Percentiles rank a stretch among this genome's conserved stretches.
These are phyloP conservation scores for Vidua macroura DNA, from an alignment of 2,113 vertebrate genomes.

Conservation along the genomic window DNA sequence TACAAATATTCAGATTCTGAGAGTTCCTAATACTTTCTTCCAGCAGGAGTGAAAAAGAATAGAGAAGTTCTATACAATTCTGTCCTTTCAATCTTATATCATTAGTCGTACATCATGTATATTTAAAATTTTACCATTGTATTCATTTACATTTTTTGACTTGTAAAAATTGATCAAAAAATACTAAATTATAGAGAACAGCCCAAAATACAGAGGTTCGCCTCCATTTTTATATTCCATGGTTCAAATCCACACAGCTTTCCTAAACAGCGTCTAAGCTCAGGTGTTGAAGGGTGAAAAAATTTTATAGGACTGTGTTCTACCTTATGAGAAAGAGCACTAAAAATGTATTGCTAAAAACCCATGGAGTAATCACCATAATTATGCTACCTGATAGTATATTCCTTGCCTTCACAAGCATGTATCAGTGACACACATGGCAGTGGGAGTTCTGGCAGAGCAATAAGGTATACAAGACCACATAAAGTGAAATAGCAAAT, in stretches of 20 bases:
- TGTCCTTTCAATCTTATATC: not conserved
- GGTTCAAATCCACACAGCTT: not conserved
- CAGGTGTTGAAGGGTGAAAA: not conserved
- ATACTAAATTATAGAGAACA: not conserved
- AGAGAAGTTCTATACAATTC: not conserved
- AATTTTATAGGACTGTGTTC: not conserved
- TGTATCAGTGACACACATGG: not conserved
- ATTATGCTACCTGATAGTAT: not conserved
- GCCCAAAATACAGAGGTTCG: not conserved
- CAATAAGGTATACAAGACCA: not conserved
- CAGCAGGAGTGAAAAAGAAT: not conserved
- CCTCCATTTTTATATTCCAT: not conserved
- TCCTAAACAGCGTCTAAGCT: not conserved
- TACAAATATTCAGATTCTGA: not conserved
- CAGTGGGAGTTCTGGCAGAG: not conserved
- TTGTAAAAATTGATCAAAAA: not conserved
- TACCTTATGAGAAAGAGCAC: not conserved
- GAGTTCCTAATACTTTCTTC: not conserved
- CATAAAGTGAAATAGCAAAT: not conserved
- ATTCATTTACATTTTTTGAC: not conserved
- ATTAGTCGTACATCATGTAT: too few relatives aligned
- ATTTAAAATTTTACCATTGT: not conserved
- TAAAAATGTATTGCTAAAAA: not conserved
- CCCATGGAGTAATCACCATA: not conserved
- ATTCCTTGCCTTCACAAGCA: not conserved